Conservation (phyloP, 2,797 vertebrate species). For the Enteromius thamalakanensis region DNA sequence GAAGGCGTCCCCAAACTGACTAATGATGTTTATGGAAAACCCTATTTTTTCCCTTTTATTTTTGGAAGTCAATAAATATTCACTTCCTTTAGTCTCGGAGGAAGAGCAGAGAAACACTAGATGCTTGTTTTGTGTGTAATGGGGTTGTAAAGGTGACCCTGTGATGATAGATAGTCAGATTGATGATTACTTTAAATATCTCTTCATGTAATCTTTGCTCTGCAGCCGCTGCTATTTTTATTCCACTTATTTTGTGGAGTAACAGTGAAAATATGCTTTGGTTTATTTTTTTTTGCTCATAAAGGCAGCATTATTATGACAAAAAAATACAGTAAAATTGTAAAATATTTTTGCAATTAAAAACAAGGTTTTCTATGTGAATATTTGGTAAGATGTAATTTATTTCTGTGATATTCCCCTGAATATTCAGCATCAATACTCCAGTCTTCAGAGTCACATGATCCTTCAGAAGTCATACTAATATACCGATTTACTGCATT, state of each 20-base stretch:
- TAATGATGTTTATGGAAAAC: conserved; percentile 8
- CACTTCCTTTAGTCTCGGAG: background rate
- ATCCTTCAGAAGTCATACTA: background rate
- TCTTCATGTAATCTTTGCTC: background rate
- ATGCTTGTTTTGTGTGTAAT: background rate
- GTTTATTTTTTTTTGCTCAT: background rate
- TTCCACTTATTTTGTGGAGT: background rate
- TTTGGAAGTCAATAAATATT: conserved; percentile 23
- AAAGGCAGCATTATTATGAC: background rate
- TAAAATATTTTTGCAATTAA: background rate
- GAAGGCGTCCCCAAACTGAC: background rate
- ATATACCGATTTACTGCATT: background rate
- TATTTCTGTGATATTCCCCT: background rate
- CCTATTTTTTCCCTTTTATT: conserved; percentile 10
- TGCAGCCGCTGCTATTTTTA: background rate
- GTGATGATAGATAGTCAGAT: background rate
- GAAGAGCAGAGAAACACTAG: conserved; percentile 18
- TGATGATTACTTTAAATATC: conserved; percentile 17
- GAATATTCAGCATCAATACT: background rate
- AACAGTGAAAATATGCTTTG: background rate
- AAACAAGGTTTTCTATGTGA: too few species aligned
- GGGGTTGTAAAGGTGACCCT: conserved; percentile 24
- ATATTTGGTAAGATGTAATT: background rate
- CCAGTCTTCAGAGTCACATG: background rate
- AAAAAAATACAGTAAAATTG: background rate